A percentile compares a stretch with the other conserved stretches of the same genome.
These are phyloP conservation scores for Hypotaenidia philippensis DNA, from an alignment of 2,797 vertebrate genomes.

Conservation along the genomic window DNA sequence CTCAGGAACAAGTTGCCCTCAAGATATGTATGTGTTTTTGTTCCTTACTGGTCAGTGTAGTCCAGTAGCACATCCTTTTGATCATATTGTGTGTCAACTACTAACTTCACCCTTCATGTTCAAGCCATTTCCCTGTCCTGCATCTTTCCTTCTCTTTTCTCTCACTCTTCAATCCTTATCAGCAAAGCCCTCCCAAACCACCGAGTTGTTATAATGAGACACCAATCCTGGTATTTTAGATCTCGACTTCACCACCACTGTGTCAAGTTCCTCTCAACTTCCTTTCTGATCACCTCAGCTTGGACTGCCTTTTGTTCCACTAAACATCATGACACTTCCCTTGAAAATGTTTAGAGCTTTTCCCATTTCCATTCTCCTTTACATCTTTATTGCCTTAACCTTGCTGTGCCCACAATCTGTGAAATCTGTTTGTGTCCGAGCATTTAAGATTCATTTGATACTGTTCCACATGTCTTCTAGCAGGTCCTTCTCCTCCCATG, in stretches of 20 bases:
- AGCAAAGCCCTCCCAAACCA: background rate
- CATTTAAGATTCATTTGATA: background rate
- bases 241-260: background rate
- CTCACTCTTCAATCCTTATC: background rate
- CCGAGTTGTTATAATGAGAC: background rate
- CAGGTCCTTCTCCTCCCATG: background rate
- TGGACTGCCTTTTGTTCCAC: background rate
- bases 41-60: background rate
- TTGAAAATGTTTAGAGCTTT: background rate
- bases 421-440: background rate
- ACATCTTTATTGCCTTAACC: background rate
- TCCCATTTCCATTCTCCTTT: background rate
- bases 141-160: background rate
- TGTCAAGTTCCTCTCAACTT: background rate
- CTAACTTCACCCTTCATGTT: background rate
- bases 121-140: background rate
- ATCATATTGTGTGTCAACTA: background rate
- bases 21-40: background rate
- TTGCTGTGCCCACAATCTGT: background rate
- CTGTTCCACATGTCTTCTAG: background rate
- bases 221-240: fast-evolving
- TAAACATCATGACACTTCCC: background rate
- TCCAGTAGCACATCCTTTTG: background rate
- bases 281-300: background rate
- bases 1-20: background rate